Conservation (phyloP, 2,113 vertebrate species). For the Pteropus alecto region DNA sequence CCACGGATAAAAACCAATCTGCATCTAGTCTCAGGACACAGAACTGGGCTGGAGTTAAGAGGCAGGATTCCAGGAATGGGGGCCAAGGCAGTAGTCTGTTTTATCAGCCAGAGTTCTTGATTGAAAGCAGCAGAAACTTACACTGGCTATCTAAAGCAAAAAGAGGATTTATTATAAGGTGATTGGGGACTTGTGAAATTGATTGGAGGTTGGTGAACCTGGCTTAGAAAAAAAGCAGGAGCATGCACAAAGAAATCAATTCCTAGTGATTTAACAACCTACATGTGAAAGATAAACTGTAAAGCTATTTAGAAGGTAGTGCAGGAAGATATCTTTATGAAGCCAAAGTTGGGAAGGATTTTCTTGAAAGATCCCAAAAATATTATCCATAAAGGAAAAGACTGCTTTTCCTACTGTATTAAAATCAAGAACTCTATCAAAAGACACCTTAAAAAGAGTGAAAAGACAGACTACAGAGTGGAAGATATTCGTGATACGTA, state of each 20-base stretch:
- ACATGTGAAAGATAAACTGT: slow-evolving; percentile 1
- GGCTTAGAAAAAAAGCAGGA: neutral
- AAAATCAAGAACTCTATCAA: neutral
- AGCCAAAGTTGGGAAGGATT: neutral
- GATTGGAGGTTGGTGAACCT: neutral
- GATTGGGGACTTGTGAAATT: slow-evolving; percentile 5
- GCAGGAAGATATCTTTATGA: slow-evolving; percentile 14
- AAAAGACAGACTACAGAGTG: neutral
- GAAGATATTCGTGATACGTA: neutral
- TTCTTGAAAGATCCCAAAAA: neutral
- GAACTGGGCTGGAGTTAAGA: neutral
- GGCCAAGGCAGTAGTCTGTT: slow-evolving; percentile 42
- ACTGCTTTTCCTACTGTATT: neutral
- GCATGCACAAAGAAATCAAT: neutral
- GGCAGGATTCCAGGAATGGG: neutral
- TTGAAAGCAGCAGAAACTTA: slow-evolving; percentile 49
- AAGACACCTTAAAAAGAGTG: neutral
- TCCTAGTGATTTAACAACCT: neutral
- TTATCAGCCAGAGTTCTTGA: slow-evolving; percentile 31
- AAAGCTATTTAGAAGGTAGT: neutral
- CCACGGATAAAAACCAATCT: slow-evolving; percentile 1
- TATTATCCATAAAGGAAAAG: neutral
- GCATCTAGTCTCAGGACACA: neutral
- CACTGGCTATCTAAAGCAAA: neutral
- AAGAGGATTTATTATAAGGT: neutral